These are phyloP conservation scores for Thermophis baileyi DNA, from an alignment of 2,113 vertebrate genomes.

Conservation along the genomic window DNA sequence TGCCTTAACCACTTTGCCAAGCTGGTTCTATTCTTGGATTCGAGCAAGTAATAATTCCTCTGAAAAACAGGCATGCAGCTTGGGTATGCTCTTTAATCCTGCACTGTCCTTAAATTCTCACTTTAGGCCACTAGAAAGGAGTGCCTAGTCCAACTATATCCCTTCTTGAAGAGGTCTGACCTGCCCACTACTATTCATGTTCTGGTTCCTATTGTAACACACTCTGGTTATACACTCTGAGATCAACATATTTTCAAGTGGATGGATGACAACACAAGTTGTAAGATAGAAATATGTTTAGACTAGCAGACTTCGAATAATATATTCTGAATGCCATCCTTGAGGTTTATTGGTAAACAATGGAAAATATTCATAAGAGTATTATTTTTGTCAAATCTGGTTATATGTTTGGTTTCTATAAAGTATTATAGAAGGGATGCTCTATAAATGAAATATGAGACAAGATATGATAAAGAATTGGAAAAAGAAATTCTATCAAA, in stretches of 20 bases:
- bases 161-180: neutral
- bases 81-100: neutral
- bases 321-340: constrained; percentile 40
- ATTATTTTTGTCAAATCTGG: constrained; percentile 40
- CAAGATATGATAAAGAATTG: neutral
- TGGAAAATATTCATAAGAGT: constrained; percentile 23
- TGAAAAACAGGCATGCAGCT: neutral
- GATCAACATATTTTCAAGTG: constrained; percentile 35
- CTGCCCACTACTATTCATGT: neutral
- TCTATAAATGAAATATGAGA: neutral
- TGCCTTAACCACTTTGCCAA: neutral
- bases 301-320: constrained; percentile 39
- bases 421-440: constrained; percentile 16
- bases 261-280: constrained; percentile 36
- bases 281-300: constrained; percentile 25
- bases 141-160: neutral
- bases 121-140: neutral
- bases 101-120: neutral
- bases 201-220: neutral
- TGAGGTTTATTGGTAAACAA: constrained; percentile 33
- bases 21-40: neutral
- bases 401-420: constrained; percentile 8
- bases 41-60: neutral
- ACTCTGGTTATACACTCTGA: neutral
- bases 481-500: neutral